These are phyloP conservation scores for Picus viridis DNA, from an alignment of 2,797 vertebrate genomes.

Conservation along the genomic window DNA sequence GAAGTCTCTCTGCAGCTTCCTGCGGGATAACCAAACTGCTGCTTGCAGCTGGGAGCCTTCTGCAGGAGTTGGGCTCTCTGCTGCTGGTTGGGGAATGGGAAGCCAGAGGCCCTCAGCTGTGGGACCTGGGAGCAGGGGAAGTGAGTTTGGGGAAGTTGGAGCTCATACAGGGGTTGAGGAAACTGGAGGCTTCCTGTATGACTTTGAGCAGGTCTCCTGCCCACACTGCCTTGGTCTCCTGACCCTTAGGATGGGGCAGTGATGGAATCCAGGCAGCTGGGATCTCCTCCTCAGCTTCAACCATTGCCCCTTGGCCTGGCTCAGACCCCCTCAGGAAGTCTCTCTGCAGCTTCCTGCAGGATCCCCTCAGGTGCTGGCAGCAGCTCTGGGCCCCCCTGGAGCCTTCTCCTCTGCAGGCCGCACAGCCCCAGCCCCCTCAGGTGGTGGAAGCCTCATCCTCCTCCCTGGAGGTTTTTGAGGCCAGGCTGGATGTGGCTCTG, in stretches of 20 bases:
- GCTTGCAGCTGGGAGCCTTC: not conserved
- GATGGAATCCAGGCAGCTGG: not conserved
- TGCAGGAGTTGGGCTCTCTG: not conserved
- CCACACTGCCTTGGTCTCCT: accelerated
- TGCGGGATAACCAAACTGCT: too few species aligned
- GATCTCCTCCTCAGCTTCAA: not conserved
- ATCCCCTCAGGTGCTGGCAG: too few species aligned
- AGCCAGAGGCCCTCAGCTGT: not conserved
- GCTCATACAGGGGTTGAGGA: constrained; percentile 33
- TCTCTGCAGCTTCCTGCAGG: too few species aligned
- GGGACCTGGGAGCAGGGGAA: constrained; percentile 28
- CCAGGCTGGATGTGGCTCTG: too few species aligned
- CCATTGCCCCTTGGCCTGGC: too few species aligned
- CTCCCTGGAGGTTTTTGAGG: too few species aligned
- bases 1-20: too few species aligned
- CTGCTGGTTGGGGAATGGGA: not conserved
- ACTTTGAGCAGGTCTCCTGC: not conserved
- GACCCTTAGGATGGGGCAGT: not conserved
- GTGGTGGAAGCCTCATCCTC: too few species aligned
- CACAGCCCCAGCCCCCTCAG: too few species aligned
- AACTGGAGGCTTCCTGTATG: constrained; percentile 52
- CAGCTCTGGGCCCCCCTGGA: too few species aligned
- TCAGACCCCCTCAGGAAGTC: too few species aligned
- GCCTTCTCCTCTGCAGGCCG: too few species aligned
- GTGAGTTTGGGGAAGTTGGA: constrained; percentile 51